These are phyloP conservation scores for Melipona bicolor DNA, from an alignment of 2,888 invertebrate species.

Conservation along the genomic window DNA sequence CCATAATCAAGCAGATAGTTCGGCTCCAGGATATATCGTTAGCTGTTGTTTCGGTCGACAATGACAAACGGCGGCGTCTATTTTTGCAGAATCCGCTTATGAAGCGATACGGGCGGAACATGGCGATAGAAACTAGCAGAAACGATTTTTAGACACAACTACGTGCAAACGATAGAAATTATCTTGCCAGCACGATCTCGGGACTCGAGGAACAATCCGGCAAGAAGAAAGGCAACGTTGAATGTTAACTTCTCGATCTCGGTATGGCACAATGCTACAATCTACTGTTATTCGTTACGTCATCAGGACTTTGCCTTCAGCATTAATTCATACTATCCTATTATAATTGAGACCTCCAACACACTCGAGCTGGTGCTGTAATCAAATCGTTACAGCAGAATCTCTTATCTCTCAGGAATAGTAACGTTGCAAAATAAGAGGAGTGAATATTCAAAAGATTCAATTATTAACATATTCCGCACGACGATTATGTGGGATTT, in stretches of 20 bases:
- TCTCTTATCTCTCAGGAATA: neutral
- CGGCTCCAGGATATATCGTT: neutral
- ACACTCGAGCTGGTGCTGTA: neutral
- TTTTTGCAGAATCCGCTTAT: conserved; percentile 16
- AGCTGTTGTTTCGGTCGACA: too few species aligned
- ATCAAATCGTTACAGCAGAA: neutral
- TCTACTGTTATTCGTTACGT: conserved; percentile 12
- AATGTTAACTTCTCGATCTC: neutral
- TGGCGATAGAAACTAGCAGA: neutral
- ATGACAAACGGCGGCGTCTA: neutral
- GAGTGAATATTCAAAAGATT: neutral
- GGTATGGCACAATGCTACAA: neutral
- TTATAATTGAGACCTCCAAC: conserved; percentile 11
- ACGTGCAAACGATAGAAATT: conserved; percentile 16
- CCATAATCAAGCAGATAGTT: conserved; percentile 45
- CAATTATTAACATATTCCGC: conserved; percentile 15
- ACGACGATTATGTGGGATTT: neutral
- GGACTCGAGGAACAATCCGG: neutral
- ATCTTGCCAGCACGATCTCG: neutral
- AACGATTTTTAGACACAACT: neutral
- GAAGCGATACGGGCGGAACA: neutral
- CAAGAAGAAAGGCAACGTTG: neutral
- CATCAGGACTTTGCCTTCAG: neutral
- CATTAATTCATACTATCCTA: conserved; percentile 6
- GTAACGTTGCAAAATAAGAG: neutral